These are phyloP conservation scores for Halotydeus destructor DNA, from an alignment of 1,140 invertebrate genomes.

Conservation along the genomic window DNA sequence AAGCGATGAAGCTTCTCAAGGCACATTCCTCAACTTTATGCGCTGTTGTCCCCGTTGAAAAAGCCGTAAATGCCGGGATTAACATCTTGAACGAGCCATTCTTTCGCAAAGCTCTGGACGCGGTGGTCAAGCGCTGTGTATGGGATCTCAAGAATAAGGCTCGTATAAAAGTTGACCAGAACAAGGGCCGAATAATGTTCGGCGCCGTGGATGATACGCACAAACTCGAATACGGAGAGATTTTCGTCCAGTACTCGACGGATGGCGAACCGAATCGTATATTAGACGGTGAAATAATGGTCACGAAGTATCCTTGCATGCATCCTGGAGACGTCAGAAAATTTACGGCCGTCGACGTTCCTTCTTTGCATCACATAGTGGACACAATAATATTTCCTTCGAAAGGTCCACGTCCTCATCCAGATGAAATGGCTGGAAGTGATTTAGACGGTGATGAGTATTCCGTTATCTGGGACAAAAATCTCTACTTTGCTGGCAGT, in stretches of 20 bases:
- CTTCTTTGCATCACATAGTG: slow-evolving; percentile 21
- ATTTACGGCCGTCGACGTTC: slow-evolving; percentile 22
- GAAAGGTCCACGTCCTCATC: slow-evolving; percentile 24
- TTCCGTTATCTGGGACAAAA: slow-evolving; percentile 15
- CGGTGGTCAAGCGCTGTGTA: slow-evolving; percentile 3
- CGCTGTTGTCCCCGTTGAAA: slow-evolving; percentile 2
- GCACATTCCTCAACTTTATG: not conserved
- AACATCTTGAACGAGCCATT: slow-evolving; percentile 14
- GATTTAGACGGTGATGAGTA: slow-evolving; percentile 21
- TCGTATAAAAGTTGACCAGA: slow-evolving; percentile 11
- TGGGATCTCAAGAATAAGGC: slow-evolving; percentile 15
- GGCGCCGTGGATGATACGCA: slow-evolving; percentile 17
- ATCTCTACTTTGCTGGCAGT: slow-evolving; percentile 13
- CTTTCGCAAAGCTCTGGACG: slow-evolving; percentile 11
- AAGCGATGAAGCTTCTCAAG: slow-evolving; percentile 9
- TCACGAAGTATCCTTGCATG: slow-evolving; percentile 26
- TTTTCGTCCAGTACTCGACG: slow-evolving; percentile 17
- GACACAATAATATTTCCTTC: slow-evolving; percentile 28
- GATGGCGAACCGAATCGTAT: slow-evolving; percentile 1
- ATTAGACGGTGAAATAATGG: slow-evolving; percentile 13
- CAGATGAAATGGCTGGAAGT: slow-evolving; percentile 27
- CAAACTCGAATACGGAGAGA: slow-evolving; percentile 16
- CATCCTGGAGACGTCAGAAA: slow-evolving; percentile 26
- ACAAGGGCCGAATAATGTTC: slow-evolving; percentile 16
- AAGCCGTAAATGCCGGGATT: slow-evolving; percentile 9